A percentile compares a stretch with the other conserved stretches of the same genome.
These are phyloP conservation scores for Alaudala cheleensis DNA, from an alignment of 2,113 vertebrate genomes.

Conservation along the genomic window DNA sequence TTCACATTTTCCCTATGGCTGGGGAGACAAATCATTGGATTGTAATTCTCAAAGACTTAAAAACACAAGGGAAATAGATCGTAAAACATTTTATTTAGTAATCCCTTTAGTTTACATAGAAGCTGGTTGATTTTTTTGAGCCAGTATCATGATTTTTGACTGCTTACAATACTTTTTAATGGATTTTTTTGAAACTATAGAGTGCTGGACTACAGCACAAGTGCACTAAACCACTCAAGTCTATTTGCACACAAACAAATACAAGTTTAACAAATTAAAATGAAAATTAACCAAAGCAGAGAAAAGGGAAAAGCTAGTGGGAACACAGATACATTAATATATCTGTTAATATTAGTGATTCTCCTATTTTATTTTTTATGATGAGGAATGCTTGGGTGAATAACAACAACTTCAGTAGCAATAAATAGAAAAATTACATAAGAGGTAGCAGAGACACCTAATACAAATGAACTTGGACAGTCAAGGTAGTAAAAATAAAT, in stretches of 20 bases:
- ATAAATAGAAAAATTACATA: too few species aligned
- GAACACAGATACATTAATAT: neutral
- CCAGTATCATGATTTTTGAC: neutral
- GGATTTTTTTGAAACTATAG: neutral
- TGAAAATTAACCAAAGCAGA: neutral
- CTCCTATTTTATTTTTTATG: neutral
- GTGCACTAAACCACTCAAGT: neutral
- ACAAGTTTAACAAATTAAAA: neutral
- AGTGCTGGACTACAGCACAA: neutral
- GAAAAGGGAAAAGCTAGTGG: neutral
- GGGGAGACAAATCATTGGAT: neutral
- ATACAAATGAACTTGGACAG: too few species aligned
- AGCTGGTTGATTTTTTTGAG: neutral
- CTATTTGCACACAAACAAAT: neutral
- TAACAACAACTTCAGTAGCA: neutral
- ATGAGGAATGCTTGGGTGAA: neutral
- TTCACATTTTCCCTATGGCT: neutral
- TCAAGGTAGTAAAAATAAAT: too few species aligned
- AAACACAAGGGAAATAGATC: neutral
- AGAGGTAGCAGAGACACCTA: too few species aligned
- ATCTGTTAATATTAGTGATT: neutral
- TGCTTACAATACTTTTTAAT: neutral
- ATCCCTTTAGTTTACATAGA: neutral
- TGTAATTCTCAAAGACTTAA: neutral
- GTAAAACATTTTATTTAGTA: neutral